A percentile compares a stretch with the other conserved stretches of the same genome.
Conservation (phyloP, 2,888 invertebrate species). For the Nomada ruficornis region DNA sequence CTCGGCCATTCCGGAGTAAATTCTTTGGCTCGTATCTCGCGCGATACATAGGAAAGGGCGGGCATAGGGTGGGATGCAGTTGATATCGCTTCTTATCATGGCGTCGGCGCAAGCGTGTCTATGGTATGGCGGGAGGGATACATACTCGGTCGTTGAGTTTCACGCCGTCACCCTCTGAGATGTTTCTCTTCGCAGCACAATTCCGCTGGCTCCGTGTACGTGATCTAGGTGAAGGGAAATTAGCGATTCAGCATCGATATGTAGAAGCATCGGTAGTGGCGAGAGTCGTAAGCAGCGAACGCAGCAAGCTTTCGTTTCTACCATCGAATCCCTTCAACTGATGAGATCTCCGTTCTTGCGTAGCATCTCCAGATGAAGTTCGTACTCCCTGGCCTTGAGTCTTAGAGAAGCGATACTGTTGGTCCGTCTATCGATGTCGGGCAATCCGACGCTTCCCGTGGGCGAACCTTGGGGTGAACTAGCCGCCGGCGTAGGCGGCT, state of each 20-base stretch:
- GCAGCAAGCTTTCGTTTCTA: not conserved
- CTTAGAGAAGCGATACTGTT: constrained; percentile 95
- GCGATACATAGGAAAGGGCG: constrained; percentile 25
- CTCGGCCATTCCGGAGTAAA: constrained; percentile 29
- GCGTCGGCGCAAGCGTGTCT: not conserved
- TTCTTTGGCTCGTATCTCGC: constrained; percentile 57
- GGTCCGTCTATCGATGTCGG: constrained; percentile 92
- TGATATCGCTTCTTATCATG: not conserved
- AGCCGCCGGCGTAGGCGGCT: constrained; percentile 67
- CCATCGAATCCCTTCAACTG: constrained; percentile 86
- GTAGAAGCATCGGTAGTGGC: not conserved
- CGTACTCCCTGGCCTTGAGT: constrained; percentile 95
- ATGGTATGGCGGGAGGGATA: too few relatives aligned
- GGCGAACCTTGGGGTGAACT: constrained; percentile 78
- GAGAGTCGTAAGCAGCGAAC: not conserved
- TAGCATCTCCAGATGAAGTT: constrained; percentile 92
- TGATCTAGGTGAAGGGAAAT: not conserved
- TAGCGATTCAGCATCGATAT: too few relatives aligned
- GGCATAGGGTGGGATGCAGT: not conserved
- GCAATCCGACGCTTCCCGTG: constrained; percentile 84
- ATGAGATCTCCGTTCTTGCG: constrained; percentile 92
- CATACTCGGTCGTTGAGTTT: constrained; percentile 19
- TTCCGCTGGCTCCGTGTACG: constrained; percentile 7
- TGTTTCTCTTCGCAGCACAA: not conserved
- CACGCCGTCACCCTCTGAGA: constrained; percentile 58